These are phyloP conservation scores for Drosophila parvula DNA, from an alignment of 1,140 invertebrate genomes.

Conservation along the genomic window DNA sequence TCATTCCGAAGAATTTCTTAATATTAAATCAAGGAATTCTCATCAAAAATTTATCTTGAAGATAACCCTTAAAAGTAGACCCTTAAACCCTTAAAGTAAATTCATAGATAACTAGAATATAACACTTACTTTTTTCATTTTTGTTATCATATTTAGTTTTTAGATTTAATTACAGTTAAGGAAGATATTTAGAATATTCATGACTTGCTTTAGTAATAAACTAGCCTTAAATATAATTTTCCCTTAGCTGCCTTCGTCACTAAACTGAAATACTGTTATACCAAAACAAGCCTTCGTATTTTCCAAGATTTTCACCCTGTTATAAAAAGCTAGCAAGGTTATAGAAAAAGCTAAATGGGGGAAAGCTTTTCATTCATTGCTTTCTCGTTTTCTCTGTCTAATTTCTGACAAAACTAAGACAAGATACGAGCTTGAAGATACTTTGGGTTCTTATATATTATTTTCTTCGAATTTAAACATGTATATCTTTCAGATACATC, in stretches of 20 bases:
- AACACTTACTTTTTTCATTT: too few species aligned
- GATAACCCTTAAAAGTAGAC: too few species aligned
- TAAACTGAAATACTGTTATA: constrained; percentile 2
- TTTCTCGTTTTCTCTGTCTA: neutral
- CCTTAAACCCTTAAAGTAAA: too few species aligned
- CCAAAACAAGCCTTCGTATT: neutral
- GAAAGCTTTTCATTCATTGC: neutral
- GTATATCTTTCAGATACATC: too few species aligned
- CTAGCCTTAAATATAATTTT: neutral
- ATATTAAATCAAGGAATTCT: too few species aligned
- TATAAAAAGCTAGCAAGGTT: neutral
- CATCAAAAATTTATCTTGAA: too few species aligned
- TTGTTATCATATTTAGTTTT: too few species aligned
- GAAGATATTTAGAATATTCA: too few species aligned
- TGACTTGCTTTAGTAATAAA: too few species aligned
- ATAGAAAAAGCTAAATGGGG: neutral
- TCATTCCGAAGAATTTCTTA: too few species aligned
- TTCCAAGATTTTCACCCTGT: constrained; percentile 2
- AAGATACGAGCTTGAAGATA: neutral
- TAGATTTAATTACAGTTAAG: neutral
- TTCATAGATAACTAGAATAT: too few species aligned
- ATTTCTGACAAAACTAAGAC: neutral
- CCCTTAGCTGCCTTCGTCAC: neutral
- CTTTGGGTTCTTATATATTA: neutral
- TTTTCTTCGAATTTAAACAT: neutral